phyloP scores from a whole-genome alignment of 2,113 vertebrate genomes.

The Cyrtonyx montezumae region DNA sequence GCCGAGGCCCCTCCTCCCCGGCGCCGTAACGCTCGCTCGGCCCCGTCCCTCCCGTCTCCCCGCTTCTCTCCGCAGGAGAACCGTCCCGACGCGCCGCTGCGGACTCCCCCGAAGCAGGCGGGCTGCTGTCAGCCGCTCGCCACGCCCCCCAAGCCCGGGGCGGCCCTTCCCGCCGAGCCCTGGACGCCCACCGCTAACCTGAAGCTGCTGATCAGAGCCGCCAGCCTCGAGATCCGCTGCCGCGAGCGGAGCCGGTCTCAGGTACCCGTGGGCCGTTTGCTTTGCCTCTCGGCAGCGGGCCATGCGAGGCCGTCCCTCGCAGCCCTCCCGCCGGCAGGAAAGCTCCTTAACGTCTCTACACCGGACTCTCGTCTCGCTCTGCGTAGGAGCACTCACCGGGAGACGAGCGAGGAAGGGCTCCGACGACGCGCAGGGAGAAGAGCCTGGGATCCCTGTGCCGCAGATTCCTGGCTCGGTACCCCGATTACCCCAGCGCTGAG shows the following conservation, averaged over 20 bases:
- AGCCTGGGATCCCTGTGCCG: constrained; percentile 94
- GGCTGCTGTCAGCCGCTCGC: constrained; percentile 81
- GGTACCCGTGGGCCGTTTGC: background rate
- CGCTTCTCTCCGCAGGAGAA: constrained; percentile 75
- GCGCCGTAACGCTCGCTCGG: too few species aligned
- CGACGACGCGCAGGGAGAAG: constrained; percentile 94
- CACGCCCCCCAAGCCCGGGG: constrained; percentile 88
- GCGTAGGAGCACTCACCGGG: constrained; percentile 84
- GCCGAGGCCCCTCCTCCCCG: too few species aligned
- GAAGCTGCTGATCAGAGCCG: constrained; percentile 95
- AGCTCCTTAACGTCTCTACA: background rate
- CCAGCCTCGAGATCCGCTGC: constrained; percentile 94
- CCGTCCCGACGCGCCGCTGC: constrained; percentile 71
- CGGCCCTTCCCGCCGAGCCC: constrained; percentile 83
- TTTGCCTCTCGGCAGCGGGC: too few species aligned
- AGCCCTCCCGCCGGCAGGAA: background rate
- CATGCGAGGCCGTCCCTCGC: too few species aligned
- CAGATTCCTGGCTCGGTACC: constrained; percentile 92
- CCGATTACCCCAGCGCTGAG: constrained; percentile 85
- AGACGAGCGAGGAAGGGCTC: constrained; percentile 89
- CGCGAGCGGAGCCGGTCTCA: constrained; percentile 81
- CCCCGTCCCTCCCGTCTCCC: too few species aligned
- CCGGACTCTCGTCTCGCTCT: background rate
- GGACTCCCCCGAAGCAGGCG: constrained; percentile 76
- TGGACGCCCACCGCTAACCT: constrained; percentile 97